Percentiles rank a stretch among this genome's conserved stretches.
Evolutionary conservation across 92 coral and sea anemone genomes (phyloP).

Genomic region (Meandrina meandrites): DNA sequence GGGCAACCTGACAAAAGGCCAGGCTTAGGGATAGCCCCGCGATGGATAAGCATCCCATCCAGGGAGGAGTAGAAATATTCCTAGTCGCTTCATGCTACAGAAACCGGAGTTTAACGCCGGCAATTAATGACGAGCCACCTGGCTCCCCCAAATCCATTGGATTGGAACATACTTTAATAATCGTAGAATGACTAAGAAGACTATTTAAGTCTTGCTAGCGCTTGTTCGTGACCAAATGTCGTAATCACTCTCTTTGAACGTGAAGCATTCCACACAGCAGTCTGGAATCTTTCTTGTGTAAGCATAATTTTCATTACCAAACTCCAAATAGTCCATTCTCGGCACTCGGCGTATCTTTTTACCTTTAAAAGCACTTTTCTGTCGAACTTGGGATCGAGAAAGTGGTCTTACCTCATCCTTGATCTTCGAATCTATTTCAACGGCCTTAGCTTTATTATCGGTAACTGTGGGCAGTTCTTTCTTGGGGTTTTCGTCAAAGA

Average conservation of each 20-base stretch:
- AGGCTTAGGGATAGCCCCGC: too few species aligned
- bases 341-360: background rate
- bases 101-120: too few species aligned
- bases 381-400: background rate
- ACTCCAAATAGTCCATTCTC: background rate
- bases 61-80: too few species aligned
- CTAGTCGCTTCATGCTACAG: too few species aligned
- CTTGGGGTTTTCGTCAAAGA: background rate
- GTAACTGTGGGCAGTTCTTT: background rate
- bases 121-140: too few species aligned
- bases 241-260: conserved; percentile 28
- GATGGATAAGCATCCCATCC: too few species aligned
- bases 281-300: background rate
- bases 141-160: too few species aligned
- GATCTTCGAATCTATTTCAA: background rate
- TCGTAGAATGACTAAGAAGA: background rate
- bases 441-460: background rate
- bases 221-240: conserved; percentile 41
- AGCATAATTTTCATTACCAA: background rate
- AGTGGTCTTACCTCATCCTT: background rate
- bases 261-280: conserved; percentile 21
- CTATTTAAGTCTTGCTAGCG: background rate
- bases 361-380: background rate
- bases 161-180: too few species aligned
- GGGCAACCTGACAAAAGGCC: background rate